Evolutionary conservation across 2,797 vertebrate genomes (phyloP), one percentile per base, ranked within the genome.

Genomic region (Coilia nasus): DNA sequence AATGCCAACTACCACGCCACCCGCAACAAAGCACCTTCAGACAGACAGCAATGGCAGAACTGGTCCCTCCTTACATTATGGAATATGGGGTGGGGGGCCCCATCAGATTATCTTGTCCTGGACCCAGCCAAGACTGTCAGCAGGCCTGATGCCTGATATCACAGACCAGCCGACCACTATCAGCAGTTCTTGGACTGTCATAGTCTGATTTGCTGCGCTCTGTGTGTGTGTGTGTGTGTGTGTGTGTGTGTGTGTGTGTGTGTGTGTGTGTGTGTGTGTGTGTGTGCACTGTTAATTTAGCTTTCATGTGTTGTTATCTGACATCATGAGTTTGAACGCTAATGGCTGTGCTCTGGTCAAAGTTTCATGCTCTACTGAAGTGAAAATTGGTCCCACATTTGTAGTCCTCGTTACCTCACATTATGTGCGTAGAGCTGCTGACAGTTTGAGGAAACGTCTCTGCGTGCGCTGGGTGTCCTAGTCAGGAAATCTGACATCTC

Each of bases 401-500:
- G 35, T 41, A 15, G 67, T 41, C 15, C 35, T 75, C 46, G 35
- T 28, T 67, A 83, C n/a, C 60, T 46, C 59, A 44, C 62, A 17
- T 87, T 83, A 75, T 35, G 23, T 41, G 56, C 21, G 14, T 62
- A 56, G 19, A 57, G 41, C 75, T 82, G 83, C 71, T 23, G 62
- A 67, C 81, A 81, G 59, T 15, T 60, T 75, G 56, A 28, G 80
- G 78, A 82, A 84, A 62, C 82, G 54, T 82, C 75, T 46, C 19
- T 81, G 25, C 46, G 31, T 19, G 46, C 81, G 23, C 15, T 78
- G 35, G 5, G 71, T 21, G 71, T 44, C 71, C 59, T 67, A 71
- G 81, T 35, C 60, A 83, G 81, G 75, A 75, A 87, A 84, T 15
- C 19, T 78, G 4, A 10, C 47, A 44, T 85, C 80, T 67, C 56